phyloP scores from a whole-genome alignment of 1,140 invertebrate genomes.

The Musca vetustissima region DNA sequence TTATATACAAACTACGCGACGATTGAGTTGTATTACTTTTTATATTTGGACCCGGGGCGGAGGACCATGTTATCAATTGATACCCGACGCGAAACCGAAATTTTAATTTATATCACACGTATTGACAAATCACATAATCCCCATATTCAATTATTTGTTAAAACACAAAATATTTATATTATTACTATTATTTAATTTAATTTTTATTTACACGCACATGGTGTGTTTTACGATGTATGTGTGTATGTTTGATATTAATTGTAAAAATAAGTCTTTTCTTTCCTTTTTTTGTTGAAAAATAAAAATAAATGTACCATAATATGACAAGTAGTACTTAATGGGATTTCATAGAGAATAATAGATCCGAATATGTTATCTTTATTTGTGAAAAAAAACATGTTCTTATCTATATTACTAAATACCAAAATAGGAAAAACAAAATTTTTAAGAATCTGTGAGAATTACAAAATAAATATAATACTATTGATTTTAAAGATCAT shows the following conservation, averaged over 20 bases:
- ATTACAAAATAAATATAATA: conserved; percentile 23
- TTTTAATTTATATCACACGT: conserved; percentile 50
- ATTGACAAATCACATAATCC: conserved; percentile 37
- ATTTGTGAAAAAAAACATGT: too few species aligned
- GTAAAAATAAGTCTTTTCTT: conserved; percentile 25
- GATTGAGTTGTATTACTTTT: conserved; percentile 16
- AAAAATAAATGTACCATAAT: neutral
- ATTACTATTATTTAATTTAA: neutral
- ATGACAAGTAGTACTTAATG: too few species aligned
- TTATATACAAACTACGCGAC: conserved; percentile 26
- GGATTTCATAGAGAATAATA: too few species aligned
- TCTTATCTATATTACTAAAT: too few species aligned
- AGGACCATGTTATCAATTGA: conserved; percentile 38
- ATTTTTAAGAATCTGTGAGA: conserved; percentile 30
- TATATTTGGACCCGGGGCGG: conserved; percentile 53
- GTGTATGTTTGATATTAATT: conserved; percentile 36
- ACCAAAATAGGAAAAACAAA: conserved; percentile 14
- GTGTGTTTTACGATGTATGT: neutral
- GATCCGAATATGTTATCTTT: too few species aligned
- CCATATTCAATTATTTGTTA: conserved; percentile 40
- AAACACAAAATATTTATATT: conserved; percentile 38
- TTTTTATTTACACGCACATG: conserved; percentile 24
- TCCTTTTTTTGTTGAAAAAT: conserved; percentile 9
- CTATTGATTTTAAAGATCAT: conserved; percentile 1
- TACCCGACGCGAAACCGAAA: conserved; percentile 48